Evolutionary conservation across 2,113 vertebrate species (phyloP).

Genomic region (Peucedramus taeniatus): DNA sequence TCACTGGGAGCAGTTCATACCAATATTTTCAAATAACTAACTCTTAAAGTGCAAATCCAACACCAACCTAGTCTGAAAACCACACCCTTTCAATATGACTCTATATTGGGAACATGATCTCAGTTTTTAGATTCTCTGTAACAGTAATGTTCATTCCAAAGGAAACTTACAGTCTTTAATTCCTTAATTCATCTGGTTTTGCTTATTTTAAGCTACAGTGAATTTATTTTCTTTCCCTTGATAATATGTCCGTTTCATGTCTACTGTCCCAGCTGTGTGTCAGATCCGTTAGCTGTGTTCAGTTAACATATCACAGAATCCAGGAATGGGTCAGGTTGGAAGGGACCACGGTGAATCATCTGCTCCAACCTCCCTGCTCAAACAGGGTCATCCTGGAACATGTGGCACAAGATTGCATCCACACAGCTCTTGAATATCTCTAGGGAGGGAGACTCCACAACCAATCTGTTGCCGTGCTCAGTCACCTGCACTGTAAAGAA

Average conservation of each 20-base stretch:
- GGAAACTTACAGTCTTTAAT: background rate
- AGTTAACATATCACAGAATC: background rate
- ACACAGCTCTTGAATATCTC: background rate
- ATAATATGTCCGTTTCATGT: background rate
- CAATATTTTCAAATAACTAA: background rate
- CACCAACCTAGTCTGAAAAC: background rate
- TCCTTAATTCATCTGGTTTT: background rate
- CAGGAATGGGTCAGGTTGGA: background rate
- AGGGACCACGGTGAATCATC: background rate
- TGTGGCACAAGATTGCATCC: background rate
- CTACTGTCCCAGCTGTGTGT: background rate
- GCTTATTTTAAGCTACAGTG: background rate
- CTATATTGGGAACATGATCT: background rate
- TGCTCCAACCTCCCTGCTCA: background rate
- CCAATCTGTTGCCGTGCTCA: background rate
- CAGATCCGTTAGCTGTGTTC: background rate
- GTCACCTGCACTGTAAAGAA: background rate
- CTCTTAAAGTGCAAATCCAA: background rate
- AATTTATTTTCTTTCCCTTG: background rate
- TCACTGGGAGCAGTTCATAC: background rate
- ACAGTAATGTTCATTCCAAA: background rate
- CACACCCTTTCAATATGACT: background rate
- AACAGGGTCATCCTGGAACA: background rate
- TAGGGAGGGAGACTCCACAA: background rate
- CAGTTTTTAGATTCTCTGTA: background rate